Evolutionary conservation across 2,113 vertebrate genomes (phyloP).

Genomic region (Polypterus senegalus): DNA sequence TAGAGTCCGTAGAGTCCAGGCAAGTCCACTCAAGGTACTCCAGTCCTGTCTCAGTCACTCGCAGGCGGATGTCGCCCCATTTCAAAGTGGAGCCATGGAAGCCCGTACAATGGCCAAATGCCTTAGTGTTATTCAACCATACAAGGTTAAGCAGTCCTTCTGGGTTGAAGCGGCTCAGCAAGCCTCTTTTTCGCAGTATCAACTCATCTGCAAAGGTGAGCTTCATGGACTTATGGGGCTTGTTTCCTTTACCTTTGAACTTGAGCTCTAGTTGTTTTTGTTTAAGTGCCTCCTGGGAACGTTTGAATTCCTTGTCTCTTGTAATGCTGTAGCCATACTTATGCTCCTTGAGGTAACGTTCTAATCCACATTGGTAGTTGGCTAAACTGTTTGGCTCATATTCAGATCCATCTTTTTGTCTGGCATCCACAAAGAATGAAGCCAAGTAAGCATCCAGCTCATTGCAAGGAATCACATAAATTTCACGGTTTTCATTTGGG

Average conservation of each 20-base stretch:
- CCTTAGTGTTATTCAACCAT: conserved; percentile 73
- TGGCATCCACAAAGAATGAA: conserved; percentile 70
- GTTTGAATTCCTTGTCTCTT: conserved; percentile 66
- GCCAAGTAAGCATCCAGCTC: conserved; percentile 68
- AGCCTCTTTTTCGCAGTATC: conserved; percentile 61
- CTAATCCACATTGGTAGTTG: conserved; percentile 71
- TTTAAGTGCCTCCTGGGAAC: conserved; percentile 68
- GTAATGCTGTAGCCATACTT: conserved; percentile 70
- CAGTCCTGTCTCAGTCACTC: conserved; percentile 55
- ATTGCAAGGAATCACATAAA: conserved; percentile 64
- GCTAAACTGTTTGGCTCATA: conserved; percentile 73
- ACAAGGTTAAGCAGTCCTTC: conserved; percentile 68
- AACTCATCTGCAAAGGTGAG: conserved; percentile 71
- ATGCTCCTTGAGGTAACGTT: conserved; percentile 67
- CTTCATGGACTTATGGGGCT: conserved; percentile 75
- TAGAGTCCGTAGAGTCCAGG: conserved; percentile 49
- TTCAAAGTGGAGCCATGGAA: conserved; percentile 68
- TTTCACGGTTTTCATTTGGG: conserved; percentile 62
- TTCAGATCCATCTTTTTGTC: conserved; percentile 71
- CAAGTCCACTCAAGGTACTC: conserved; percentile 73
- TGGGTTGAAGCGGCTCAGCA: conserved; percentile 62
- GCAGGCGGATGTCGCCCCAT: conserved; percentile 66
- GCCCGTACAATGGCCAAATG: conserved; percentile 65
- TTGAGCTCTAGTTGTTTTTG: conserved; percentile 65
- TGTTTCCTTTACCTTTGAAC: conserved; percentile 71